phyloP scores from a whole-genome alignment of 1,140 invertebrate species.

The Globodera ellingtonae region DNA sequence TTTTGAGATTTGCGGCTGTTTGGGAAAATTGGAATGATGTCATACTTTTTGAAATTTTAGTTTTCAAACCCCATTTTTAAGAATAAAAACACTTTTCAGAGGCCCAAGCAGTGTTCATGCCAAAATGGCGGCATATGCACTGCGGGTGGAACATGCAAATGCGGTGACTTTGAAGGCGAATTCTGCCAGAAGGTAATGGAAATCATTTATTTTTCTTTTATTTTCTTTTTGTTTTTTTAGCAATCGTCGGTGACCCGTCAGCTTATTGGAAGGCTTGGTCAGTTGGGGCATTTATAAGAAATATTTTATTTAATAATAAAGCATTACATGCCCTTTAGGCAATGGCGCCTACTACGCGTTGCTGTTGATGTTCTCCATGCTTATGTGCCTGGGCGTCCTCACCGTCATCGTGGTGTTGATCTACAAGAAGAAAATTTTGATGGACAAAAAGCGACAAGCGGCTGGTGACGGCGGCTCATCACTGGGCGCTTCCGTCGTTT shows the following conservation, averaged over 20 bases:
- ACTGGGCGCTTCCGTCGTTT: slow-evolving; percentile 42
- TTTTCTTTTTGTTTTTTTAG: slow-evolving; percentile 7
- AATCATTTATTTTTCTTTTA: background rate
- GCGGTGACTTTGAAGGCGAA: slow-evolving; percentile 61
- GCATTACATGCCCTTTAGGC: background rate
- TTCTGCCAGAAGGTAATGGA: slow-evolving; percentile 46
- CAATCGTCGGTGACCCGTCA: slow-evolving; percentile 51
- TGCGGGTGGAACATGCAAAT: slow-evolving; percentile 56
- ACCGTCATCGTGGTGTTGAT: slow-evolving; percentile 52
- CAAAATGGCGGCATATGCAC: slow-evolving; percentile 61
- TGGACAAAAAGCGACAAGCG: slow-evolving; percentile 62
- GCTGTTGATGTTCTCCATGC: slow-evolving; percentile 57
- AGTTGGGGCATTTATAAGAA: slow-evolving; percentile 1
- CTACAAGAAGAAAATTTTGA: slow-evolving; percentile 49
- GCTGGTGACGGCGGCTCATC: slow-evolving; percentile 35
- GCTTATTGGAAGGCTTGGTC: slow-evolving; percentile 53
- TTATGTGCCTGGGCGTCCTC: slow-evolving; percentile 53
- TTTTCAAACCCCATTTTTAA: background rate
- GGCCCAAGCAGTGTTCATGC: slow-evolving; percentile 60
- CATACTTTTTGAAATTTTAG: background rate
- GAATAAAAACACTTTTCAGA: background rate
- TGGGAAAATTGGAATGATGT: too few relatives aligned
- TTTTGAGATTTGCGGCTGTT: too few relatives aligned
- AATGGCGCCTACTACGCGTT: slow-evolving; percentile 51
- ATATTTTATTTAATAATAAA: background rate